A percentile compares a stretch with the other conserved stretches of the same genome.
Conservation (phyloP, 2,797 vertebrate species). For the Chromis chromis region DNA sequence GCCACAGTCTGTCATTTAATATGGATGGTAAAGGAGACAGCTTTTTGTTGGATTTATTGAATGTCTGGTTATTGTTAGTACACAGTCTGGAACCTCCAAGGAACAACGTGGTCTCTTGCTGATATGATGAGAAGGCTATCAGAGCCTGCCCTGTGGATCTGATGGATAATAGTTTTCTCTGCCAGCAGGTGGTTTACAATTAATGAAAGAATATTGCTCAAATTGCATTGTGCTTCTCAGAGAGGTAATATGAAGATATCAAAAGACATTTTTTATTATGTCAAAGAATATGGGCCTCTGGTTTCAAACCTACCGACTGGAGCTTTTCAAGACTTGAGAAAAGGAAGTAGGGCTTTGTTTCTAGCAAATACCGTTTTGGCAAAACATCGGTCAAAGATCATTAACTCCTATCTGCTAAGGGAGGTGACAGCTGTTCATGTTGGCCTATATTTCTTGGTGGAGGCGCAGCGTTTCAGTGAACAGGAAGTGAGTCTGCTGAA, state of each 20-base stretch:
- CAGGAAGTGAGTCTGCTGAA: constrained; percentile 71
- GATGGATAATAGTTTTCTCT: constrained; percentile 12
- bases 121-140: constrained; percentile 6
- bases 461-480: constrained; percentile 54
- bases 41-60: constrained; percentile 11
- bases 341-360: constrained; percentile 32
- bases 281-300: background rate
- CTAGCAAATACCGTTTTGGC: background rate
- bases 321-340: background rate
- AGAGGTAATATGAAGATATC: background rate
- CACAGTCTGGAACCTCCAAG: constrained; percentile 3
- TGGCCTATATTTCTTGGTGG: constrained; percentile 45
- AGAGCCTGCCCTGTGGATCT: background rate
- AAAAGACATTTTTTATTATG: background rate
- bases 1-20: background rate
- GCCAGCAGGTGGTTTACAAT: constrained; percentile 3
- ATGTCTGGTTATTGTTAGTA: constrained; percentile 41
- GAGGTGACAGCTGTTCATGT: constrained; percentile 53
- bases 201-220: constrained; percentile 8
- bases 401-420: constrained; percentile 1
- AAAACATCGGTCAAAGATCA: constrained; percentile 29
- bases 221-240: background rate
- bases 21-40: background rate
- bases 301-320: background rate
- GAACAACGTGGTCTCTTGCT: constrained; percentile 2